Percentiles rank a stretch among this genome's conserved stretches.
phyloP scores from a whole-genome alignment of 2,797 vertebrate genomes.

The Diglossa cyanea region DNA sequence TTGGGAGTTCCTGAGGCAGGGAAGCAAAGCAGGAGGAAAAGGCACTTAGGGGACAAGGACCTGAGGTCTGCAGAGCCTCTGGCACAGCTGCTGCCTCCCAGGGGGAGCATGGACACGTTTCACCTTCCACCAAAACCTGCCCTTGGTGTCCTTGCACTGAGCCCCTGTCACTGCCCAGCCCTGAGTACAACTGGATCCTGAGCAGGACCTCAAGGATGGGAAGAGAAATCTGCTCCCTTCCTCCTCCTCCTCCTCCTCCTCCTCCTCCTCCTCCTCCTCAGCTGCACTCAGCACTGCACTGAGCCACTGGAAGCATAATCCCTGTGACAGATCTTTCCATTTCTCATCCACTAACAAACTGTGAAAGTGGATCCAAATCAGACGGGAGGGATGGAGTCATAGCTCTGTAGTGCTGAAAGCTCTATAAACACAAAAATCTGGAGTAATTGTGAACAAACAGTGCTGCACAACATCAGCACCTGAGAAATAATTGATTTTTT shows the following conservation, averaged over 20 bases:
- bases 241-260: background rate
- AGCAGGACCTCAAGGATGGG: background rate
- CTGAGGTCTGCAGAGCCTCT: background rate
- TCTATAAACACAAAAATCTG: background rate
- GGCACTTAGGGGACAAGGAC: background rate
- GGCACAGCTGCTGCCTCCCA: background rate
- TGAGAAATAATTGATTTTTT: background rate
- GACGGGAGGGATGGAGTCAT: background rate
- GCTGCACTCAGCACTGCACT: background rate
- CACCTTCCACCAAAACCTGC: background rate
- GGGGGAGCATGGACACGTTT: accelerated
- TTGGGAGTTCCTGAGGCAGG: background rate
- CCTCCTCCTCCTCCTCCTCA: background rate
- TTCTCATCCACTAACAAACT: background rate
- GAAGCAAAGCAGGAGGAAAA: background rate
- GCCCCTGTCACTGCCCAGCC: background rate
- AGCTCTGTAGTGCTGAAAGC: background rate
- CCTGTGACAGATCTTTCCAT: background rate
- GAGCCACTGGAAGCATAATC: background rate
- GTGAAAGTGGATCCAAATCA: background rate
- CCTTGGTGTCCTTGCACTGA: background rate
- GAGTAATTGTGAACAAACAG: background rate
- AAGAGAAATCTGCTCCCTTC: background rate
- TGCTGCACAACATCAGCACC: accelerated
- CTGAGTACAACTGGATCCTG: background rate